These are phyloP conservation scores for Rhynchotus rufescens DNA, from an alignment of 2,797 vertebrate species.

Conservation along the genomic window DNA sequence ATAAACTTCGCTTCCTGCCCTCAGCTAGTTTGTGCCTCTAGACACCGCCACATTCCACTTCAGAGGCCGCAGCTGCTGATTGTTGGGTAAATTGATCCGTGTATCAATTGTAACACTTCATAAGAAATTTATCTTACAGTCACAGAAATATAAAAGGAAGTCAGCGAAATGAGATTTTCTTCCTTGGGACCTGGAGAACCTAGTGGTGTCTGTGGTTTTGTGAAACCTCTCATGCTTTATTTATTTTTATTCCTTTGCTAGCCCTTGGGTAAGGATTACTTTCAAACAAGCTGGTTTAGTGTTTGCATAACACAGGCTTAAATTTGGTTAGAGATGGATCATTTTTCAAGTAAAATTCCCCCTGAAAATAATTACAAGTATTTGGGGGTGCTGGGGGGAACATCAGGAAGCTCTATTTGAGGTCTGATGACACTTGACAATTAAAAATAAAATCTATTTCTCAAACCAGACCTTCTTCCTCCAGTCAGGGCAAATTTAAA, in stretches of 20 bases:
- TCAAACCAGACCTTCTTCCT: slow-evolving; percentile 37
- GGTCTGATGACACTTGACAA: slow-evolving; percentile 55
- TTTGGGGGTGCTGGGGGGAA: slow-evolving; percentile 30
- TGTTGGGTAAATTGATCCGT: neutral
- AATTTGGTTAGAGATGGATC: slow-evolving; percentile 55
- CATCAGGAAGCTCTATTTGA: slow-evolving; percentile 38
- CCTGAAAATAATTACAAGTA: slow-evolving; percentile 56
- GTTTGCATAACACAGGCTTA: slow-evolving; percentile 65
- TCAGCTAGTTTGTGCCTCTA: neutral
- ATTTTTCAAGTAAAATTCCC: slow-evolving; percentile 60
- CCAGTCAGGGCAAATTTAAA: slow-evolving; percentile 55
- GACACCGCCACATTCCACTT: neutral
- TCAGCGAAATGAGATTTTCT: neutral
- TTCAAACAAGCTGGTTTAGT: slow-evolving; percentile 64
- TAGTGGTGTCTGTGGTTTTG: slow-evolving; percentile 66
- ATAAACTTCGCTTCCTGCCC: neutral
- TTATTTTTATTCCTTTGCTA: slow-evolving; percentile 66
- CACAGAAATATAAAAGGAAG: neutral
- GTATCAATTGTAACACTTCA: neutral
- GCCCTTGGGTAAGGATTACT: slow-evolving; percentile 66
- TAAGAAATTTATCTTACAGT: neutral
- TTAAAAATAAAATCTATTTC: slow-evolving; percentile 55
- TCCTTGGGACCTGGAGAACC: slow-evolving; percentile 34
- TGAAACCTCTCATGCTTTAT: slow-evolving; percentile 54
- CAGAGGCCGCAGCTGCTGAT: slow-evolving; percentile 19